Evolutionary conservation across 1,140 invertebrate species (phyloP), one percentile per base, ranked within the genome.

Genomic region (Ceratitis capitata): DNA sequence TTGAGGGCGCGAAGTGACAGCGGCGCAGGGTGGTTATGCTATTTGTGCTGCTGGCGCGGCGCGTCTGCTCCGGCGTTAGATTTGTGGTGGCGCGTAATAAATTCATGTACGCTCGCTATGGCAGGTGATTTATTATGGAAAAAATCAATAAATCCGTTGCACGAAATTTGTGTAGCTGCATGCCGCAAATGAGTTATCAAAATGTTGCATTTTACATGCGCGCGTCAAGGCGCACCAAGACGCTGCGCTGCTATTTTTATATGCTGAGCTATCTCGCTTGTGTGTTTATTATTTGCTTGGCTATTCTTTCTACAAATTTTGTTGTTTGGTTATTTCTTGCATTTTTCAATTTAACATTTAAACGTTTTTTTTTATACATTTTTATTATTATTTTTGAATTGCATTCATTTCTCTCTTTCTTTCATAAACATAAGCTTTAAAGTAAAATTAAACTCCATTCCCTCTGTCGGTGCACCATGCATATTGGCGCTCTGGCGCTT

Each of bases 121-220:
- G 69, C 69, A 78, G 69, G 39, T 78, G 69, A 78, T 78, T 78
- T 78, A 78, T 78, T 45, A 78, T 47, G 9, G n/a, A 45, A 78
- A n/a, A 78, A 78, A 78, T 78, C 69, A 78, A 78, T 78, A 78
- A 78, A 78, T 78, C 39, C 39, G 69, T 78, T 78, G 69, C 39
- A 78, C 69, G 69, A 78, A 78, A 78, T 45, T 78, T 23, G 19
- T 47, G 16, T 10, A 23, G 39, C 69, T 7, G 39, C 69, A 78
- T 47, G 69, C 69, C n/a, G 69, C 39, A 78, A 78, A 78, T 78
- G 39, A 78, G 69, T 78, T 78, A 78, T 78, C 69, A 78, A 78
- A 78, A 78, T n/a, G 32, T 39, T 69, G 69, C 42, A 39, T 39
- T 16, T 45, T 45, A 78, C 69, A 47, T 78, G 69, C 23, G 7